Conservation (phyloP, 2,797 vertebrate species). For the Delichon dasypus region DNA sequence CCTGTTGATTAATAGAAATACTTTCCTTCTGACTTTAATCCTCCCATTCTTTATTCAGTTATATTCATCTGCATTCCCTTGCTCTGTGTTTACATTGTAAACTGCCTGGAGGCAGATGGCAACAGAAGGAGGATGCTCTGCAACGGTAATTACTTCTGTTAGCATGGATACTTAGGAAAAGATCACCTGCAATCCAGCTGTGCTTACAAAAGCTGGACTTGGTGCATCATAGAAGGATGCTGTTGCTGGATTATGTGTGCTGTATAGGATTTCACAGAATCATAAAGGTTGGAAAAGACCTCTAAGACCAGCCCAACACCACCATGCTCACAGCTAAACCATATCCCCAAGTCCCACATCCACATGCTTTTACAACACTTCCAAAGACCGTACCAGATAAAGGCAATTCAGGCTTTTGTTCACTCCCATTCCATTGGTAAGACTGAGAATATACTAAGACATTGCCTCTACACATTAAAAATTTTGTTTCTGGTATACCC, state of each 20-base stretch:
- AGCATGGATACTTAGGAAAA: slow-evolving; percentile 12
- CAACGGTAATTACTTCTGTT: slow-evolving; percentile 35
- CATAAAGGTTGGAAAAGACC: not conserved
- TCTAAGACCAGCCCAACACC: not conserved
- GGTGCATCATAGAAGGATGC: not conserved
- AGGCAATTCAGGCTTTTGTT: not conserved
- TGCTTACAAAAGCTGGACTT: not conserved
- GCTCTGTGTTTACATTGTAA: not conserved
- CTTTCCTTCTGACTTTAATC: not conserved
- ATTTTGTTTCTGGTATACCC: not conserved
- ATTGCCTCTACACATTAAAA: not conserved
- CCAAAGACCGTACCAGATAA: not conserved
- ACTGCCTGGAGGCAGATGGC: not conserved
- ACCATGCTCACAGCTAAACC: not conserved
- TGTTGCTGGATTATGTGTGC: not conserved
- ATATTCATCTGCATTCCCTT: not conserved
- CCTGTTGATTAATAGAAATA: not conserved
- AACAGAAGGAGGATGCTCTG: not conserved
- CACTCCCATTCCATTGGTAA: not conserved
- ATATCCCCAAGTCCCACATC: not conserved
- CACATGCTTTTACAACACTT: not conserved
- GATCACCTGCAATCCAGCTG: not conserved
- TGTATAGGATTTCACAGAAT: not conserved
- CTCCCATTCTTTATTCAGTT: not conserved
- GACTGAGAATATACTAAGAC: not conserved